Evolutionary conservation across 2,888 invertebrate genomes (phyloP), one percentile per base, ranked within the genome.

Genomic region (Idaea dimidiata): DNA sequence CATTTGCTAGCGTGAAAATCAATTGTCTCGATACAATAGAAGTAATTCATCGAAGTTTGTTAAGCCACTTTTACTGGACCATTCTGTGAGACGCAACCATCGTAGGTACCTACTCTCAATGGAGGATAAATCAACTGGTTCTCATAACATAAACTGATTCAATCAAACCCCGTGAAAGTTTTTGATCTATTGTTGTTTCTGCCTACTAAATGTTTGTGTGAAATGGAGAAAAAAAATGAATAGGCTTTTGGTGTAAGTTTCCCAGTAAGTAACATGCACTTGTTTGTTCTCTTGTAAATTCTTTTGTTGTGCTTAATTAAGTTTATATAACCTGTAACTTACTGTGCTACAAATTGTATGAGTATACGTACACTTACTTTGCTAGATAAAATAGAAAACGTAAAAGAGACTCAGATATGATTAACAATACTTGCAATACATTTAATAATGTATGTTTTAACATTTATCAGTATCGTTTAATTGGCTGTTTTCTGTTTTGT

Each of bases 91-190:
- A 72, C 69, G 55, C 59, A 54, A 17, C 60, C 63, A 70, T 76
- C 69, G 70, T 72, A 32, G 16, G 16, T 16, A 17, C 43, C 62
- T 66, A 67, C 70, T 65, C 70, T 71, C 61, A 57, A 66, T 69
- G 10, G 56, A 18, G 71, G 66, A 65, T 73, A 62, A 65, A 68
- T 69, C 43, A 67, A 68, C 65, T 68, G 63, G 66, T 75, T 78
- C 74, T 65, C 70, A 74, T 73, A 58, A 10, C 70, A 70, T 63
- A 58, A 60, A 66, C 43, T 57, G 60, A 74, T 73, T 70, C 65
- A 68, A 70, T 69, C 66, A 59, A 71, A 68, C 66, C 61, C 69
- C 67, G 75, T 74, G 77, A 79, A 80, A 78, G 74, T 72, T 72
- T 67, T 61, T 54, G 17, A 54, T 33, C 61, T 64, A 69, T 71